A percentile compares a stretch with the other conserved stretches of the same genome.
phyloP scores from a whole-genome alignment of 2,113 vertebrate species.

The Seriola dumerili region DNA sequence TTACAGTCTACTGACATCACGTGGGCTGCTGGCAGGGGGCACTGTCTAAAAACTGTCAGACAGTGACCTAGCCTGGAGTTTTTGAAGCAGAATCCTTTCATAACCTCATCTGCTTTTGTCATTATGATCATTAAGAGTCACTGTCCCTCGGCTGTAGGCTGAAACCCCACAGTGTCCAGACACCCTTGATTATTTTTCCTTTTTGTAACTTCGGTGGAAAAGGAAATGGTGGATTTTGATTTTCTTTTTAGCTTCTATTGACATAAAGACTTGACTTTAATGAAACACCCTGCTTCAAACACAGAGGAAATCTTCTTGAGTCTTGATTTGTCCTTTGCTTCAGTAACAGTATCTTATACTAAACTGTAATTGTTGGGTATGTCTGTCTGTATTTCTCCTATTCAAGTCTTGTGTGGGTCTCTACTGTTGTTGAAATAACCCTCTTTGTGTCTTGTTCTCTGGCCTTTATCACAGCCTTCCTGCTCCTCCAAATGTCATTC shows the following conservation, averaged over 20 bases:
- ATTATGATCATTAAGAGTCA: slow-evolving; percentile 46
- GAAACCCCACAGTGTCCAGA: slow-evolving; percentile 15
- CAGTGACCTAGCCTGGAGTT: not conserved
- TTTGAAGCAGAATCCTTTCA: slow-evolving; percentile 46
- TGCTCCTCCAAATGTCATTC: slow-evolving; percentile 45
- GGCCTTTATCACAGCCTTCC: slow-evolving; percentile 19
- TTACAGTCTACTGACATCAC: slow-evolving; percentile 49
- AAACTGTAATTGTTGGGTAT: not conserved
- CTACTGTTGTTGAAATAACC: slow-evolving; percentile 35
- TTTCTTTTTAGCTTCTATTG: not conserved
- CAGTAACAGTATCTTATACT: not conserved
- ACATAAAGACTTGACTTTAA: not conserved
- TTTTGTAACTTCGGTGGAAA: slow-evolving; percentile 11
- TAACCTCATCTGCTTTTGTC: slow-evolving; percentile 45
- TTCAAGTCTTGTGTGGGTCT: slow-evolving; percentile 16
- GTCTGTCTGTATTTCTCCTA: not conserved
- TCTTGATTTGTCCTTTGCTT: slow-evolving; percentile 1
- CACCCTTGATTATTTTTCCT: slow-evolving; percentile 44
- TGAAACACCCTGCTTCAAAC: slow-evolving; percentile 1
- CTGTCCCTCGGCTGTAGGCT: slow-evolving; percentile 16
- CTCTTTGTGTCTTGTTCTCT: slow-evolving; percentile 29
- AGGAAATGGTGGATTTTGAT: not conserved
- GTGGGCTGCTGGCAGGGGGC: slow-evolving; percentile 12
- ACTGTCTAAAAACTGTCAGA: slow-evolving; percentile 10
- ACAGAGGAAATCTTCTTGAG: not conserved